phyloP scores from a whole-genome alignment of 2,113 vertebrate species.

The Pelusios castaneus region DNA sequence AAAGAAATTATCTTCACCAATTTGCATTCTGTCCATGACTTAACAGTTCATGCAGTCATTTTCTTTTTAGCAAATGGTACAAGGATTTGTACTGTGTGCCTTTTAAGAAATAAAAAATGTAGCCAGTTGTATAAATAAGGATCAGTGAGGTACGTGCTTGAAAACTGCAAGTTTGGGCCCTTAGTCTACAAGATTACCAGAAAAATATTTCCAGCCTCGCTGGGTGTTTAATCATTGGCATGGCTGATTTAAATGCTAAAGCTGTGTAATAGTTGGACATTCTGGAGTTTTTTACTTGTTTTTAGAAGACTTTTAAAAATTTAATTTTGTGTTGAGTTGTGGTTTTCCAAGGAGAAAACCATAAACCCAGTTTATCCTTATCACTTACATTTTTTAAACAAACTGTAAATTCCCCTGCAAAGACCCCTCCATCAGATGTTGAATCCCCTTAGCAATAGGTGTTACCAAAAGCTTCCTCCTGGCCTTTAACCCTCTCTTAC shows the following conservation, averaged over 20 bases:
- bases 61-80: neutral
- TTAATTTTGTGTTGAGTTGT: rapidly evolving
- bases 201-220: neutral
- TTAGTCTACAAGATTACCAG: neutral
- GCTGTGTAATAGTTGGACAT: rapidly evolving
- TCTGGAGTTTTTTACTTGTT: rapidly evolving
- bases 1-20: neutral
- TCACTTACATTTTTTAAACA: neutral
- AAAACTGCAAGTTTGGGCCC: neutral
- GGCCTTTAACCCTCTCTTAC: rapidly evolving
- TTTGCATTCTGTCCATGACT: neutral
- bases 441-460: neutral
- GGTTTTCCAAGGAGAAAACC: neutral
- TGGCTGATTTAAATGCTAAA: neutral
- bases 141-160: neutral
- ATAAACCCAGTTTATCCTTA: rapidly evolving
- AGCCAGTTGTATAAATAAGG: neutral
- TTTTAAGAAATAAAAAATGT: neutral
- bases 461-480: rapidly evolving
- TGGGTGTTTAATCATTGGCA: rapidly evolving
- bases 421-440: too few species aligned
- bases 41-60: neutral
- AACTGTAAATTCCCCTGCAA: neutral
- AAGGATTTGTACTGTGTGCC: neutral
- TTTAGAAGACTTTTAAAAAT: rapidly evolving